phyloP scores from a whole-genome alignment of 1,140 invertebrate genomes.

The Drosophila setifemur region DNA sequence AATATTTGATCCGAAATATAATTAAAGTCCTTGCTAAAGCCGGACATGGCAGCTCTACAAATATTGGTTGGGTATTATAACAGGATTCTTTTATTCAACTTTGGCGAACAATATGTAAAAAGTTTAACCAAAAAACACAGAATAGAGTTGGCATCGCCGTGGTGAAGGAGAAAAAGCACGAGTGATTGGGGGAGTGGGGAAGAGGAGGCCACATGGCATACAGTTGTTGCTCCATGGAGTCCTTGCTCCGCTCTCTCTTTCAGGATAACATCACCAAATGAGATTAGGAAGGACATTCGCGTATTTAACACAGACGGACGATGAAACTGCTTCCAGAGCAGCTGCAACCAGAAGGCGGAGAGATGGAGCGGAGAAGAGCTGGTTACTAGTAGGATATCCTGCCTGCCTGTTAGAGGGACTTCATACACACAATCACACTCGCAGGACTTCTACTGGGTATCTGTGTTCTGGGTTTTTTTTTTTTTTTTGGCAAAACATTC shows the following conservation, averaged over 20 bases:
- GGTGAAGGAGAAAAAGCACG: background rate
- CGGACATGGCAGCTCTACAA: background rate
- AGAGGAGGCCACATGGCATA: background rate
- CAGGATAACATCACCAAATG: constrained; percentile 79
- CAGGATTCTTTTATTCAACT: constrained; percentile 32
- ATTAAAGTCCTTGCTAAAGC: background rate
- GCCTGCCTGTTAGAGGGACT: constrained; percentile 69
- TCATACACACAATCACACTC: constrained; percentile 37
- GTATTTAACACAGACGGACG: constrained; percentile 69
- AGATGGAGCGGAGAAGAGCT: background rate
- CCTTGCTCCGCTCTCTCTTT: constrained; percentile 24
- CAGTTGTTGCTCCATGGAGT: constrained; percentile 54
- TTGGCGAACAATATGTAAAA: constrained; percentile 66
- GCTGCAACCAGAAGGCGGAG: background rate
- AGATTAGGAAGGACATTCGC: constrained; percentile 82
- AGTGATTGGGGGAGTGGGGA: background rate
- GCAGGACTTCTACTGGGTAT: constrained; percentile 10
- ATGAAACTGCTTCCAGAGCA: constrained; percentile 35
- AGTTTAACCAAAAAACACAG: constrained; percentile 63
- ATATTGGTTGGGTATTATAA: constrained; percentile 39
- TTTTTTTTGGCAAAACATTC: constrained; percentile 14
- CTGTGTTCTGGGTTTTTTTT: background rate
- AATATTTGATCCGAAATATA: background rate
- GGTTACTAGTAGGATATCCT: constrained; percentile 70
- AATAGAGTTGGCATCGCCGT: constrained; percentile 53